Percentiles rank a stretch among this genome's conserved stretches.
Evolutionary conservation across 2,113 vertebrate species (phyloP).

Genomic region (Pungitius pungitius): DNA sequence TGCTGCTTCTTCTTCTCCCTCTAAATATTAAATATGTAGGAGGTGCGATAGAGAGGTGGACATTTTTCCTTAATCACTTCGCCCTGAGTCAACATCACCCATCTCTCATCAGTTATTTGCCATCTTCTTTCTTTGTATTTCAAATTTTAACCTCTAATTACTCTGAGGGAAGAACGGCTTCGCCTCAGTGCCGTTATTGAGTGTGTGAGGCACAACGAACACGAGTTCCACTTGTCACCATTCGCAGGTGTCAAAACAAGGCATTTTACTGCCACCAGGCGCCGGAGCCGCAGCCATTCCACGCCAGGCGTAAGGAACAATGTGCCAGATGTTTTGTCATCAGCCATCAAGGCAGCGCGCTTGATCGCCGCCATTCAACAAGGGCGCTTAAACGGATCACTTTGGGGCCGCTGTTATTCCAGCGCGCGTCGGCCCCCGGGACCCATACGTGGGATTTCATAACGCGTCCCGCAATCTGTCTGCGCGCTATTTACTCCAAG

Average conservation of each 20-base stretch:
- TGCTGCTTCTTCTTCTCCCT: background rate
- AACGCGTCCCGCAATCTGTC: conserved; percentile 60
- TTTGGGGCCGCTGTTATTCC: conserved; percentile 54
- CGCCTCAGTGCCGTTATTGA: conserved; percentile 35
- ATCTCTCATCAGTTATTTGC: conserved; percentile 12
- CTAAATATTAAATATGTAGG: background rate
- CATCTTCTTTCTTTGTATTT: conserved; percentile 4
- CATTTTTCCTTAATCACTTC: background rate
- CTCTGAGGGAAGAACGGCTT: conserved; percentile 1
- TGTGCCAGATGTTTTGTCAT: conserved; percentile 74
- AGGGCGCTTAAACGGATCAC: conserved; percentile 52
- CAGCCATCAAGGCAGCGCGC: conserved; percentile 50
- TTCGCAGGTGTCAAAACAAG: conserved; percentile 68
- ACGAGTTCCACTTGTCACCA: conserved; percentile 27
- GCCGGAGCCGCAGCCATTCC: conserved; percentile 46
- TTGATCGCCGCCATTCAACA: conserved; percentile 58
- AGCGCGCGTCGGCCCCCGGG: conserved; percentile 46
- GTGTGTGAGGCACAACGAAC: conserved; percentile 37
- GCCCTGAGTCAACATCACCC: background rate
- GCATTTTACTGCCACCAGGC: conserved; percentile 68
- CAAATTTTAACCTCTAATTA: conserved; percentile 50
- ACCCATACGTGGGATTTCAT: conserved; percentile 54
- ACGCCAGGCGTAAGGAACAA: conserved; percentile 45
- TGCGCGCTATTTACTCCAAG: conserved; percentile 40
- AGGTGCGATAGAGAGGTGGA: background rate